These are phyloP conservation scores for Vanacampus margaritifer DNA, from an alignment of 2,113 vertebrate species.

Conservation along the genomic window DNA sequence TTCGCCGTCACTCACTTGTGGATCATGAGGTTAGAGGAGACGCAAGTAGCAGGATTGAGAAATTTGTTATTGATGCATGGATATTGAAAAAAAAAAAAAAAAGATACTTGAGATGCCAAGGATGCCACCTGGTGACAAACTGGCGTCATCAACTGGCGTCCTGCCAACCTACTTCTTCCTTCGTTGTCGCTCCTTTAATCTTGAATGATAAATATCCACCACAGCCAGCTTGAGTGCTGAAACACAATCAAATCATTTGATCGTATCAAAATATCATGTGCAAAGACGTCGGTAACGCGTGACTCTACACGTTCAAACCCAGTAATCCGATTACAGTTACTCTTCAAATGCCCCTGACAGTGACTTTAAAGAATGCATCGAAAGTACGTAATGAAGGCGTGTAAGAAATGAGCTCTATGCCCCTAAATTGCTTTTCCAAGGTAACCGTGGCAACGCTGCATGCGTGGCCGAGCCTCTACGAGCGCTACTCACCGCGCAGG, in stretches of 20 bases:
- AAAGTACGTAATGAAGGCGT: too few species aligned
- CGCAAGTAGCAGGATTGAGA: too few species aligned
- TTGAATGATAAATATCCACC: constrained; percentile 97
- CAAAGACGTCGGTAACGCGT: too few species aligned
- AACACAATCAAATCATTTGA: constrained; percentile 10
- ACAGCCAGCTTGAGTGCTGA: constrained; percentile 95
- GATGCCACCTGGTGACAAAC: constrained; percentile 52
- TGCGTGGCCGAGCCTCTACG: not conserved
- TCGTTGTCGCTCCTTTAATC: constrained; percentile 92
- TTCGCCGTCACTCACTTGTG: too few species aligned
- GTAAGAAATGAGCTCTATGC: too few species aligned
- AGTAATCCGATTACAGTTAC: too few species aligned
- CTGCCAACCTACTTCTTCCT: constrained; percentile 85
- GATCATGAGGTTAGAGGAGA: too few species aligned
- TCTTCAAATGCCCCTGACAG: too few species aligned
- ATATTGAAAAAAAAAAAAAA: constrained; percentile 9
- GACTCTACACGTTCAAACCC: too few species aligned
- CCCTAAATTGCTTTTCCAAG: too few species aligned
- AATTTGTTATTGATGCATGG: constrained; percentile 12
- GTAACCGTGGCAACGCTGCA: too few species aligned
- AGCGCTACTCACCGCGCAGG: constrained; percentile 80
- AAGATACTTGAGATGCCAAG: not conserved
- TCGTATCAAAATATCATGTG: not conserved
- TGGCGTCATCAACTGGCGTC: constrained; percentile 16
- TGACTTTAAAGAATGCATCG: too few species aligned